Base-by-base conservation (phyloP, 2,113 vertebrate genomes). In the Leucosticte australis region DNA sequence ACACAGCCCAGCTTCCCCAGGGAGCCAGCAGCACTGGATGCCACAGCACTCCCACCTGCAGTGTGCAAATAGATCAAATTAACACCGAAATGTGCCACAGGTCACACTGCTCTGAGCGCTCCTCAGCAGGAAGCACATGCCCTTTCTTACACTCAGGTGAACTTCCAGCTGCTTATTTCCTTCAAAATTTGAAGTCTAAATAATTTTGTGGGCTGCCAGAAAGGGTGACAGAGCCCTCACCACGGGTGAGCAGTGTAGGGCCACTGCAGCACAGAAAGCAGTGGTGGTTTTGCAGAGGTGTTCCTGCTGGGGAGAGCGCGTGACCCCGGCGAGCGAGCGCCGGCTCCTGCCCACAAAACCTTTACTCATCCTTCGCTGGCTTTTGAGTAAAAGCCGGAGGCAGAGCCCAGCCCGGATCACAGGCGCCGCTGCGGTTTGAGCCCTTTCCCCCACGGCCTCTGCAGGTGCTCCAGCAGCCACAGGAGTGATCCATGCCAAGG, bases 401-500 rank as follows among this genome's bases (percentile, higher is more conserved):
- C 31, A 12, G 69, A 85, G 94, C 57, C 8, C 1, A 46, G 78
- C 59, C 55, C 30, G 0, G 82, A 33, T 76, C 78, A 6, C 35
- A 35, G 6, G 1, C 1, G 9, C 1, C 1, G 33, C 87, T 74
- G 92, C 0, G 79, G 90, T 86, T 21, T 16, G 27, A 83, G 82
- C 35, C 55, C 42, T 49, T 81, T 49, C 46, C 64, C 81, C 35
- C 7, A 50, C 15, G 0, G 30, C 67, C 70, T 74, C 79, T 86
- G 94, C 90, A 68, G 55, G 41, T 0, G 15, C 49, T 53, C 8
- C 65, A 3, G 9, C 70, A 31, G 88, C 67, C 55, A 1, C 9
- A 0, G 10, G 44, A 31, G 20, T 1, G 0, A 5, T 3, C 2
- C 3, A 5, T 1, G 3, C 11, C 13, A 8, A 3, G 39, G 5